Evolutionary conservation across 2,888 invertebrate genomes (phyloP).

Genomic region (Agelastica alni): DNA sequence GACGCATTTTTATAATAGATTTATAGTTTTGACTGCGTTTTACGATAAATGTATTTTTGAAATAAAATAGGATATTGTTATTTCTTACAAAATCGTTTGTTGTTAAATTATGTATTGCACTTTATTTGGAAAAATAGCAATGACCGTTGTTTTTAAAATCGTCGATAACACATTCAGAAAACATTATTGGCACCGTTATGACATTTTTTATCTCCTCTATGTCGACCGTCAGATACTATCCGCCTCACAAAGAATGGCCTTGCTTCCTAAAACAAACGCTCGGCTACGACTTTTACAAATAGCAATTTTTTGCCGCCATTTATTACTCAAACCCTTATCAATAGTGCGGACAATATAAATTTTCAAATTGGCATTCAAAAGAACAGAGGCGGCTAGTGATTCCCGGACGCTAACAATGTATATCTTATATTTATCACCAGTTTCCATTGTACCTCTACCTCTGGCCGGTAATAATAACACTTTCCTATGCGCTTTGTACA

Average conservation of each 20-base stretch:
- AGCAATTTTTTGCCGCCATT: constrained; percentile 53
- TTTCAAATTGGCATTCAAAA: constrained; percentile 48
- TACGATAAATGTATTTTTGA: too few relatives aligned
- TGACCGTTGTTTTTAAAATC: too few relatives aligned
- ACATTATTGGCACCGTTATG: constrained; percentile 26
- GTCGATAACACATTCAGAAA: too few relatives aligned
- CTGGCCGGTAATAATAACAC: constrained; percentile 55
- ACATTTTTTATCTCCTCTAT: constrained; percentile 30
- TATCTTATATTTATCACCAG: constrained; percentile 54
- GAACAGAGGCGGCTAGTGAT: constrained; percentile 16
- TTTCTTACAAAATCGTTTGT: too few relatives aligned
- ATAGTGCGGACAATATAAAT: constrained; percentile 55
- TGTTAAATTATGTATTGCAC: too few relatives aligned
- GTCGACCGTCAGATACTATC: constrained; percentile 39
- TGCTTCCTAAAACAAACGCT: constrained; percentile 39
- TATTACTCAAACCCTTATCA: constrained; percentile 54
- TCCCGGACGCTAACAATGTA: constrained; percentile 43
- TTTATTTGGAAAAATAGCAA: too few relatives aligned
- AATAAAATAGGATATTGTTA: too few relatives aligned
- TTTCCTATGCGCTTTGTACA: constrained; percentile 54
- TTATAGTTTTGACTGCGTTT: too few relatives aligned
- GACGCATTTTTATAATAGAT: too few relatives aligned
- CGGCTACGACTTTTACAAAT: constrained; percentile 49
- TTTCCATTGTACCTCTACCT: constrained; percentile 43
- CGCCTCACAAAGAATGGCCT: constrained; percentile 27